phyloP scores from a whole-genome alignment of 53 echinoderm and acorn worm species.

The Paelopatides confundens region DNA sequence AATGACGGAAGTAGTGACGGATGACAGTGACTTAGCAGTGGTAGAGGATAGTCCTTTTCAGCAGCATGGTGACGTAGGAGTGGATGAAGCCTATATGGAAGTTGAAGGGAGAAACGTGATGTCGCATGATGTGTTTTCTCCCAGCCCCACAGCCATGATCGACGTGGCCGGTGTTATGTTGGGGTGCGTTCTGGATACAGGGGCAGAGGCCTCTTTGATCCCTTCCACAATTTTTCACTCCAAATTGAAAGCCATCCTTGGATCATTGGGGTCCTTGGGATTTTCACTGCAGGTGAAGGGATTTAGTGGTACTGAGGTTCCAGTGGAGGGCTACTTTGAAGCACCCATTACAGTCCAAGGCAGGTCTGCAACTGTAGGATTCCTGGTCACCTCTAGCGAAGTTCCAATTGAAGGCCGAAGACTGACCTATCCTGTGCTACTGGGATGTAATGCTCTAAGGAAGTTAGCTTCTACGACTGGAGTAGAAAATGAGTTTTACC shows the following conservation, averaged over 20 bases:
- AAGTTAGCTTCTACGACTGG: too few relatives aligned
- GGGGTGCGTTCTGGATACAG: too few relatives aligned
- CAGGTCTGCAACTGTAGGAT: constrained; percentile 29
- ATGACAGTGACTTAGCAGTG: too few relatives aligned
- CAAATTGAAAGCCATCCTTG: not conserved
- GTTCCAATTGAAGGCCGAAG: not conserved
- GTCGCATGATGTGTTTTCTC: not conserved
- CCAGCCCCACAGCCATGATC: too few relatives aligned
- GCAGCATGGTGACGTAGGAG: not conserved
- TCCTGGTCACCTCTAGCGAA: constrained; percentile 18
- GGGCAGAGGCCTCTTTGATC: constrained; percentile 47
- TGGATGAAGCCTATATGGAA: not conserved
- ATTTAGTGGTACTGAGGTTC: constrained; percentile 46
- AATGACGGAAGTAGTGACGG: not conserved
- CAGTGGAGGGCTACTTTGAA: constrained; percentile 41
- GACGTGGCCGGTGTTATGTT: constrained; percentile 23
- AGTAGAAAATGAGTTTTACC: too few relatives aligned
- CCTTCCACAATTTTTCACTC: constrained; percentile 47
- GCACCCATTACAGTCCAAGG: constrained; percentile 30
- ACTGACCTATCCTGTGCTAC: not conserved
- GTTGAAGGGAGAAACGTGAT: not conserved
- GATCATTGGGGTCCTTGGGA: not conserved
- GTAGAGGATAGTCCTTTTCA: not conserved
- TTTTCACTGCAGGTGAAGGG: constrained; percentile 36
- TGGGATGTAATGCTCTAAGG: too few relatives aligned